These are phyloP conservation scores for Heteractis magnifica DNA, from an alignment of 92 coral and sea anemone genomes.

Conservation along the genomic window DNA sequence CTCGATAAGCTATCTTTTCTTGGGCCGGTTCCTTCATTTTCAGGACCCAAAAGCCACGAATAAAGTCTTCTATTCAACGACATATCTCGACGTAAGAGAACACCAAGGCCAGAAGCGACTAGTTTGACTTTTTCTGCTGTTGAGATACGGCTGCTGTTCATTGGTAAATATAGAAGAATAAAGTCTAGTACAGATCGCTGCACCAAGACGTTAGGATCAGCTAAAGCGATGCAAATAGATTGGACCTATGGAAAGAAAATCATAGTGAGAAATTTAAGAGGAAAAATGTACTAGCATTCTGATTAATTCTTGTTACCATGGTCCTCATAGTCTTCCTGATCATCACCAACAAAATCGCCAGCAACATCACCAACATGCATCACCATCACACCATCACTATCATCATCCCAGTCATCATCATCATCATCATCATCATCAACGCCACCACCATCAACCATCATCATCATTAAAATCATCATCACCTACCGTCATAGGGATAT, in stretches of 20 bases:
- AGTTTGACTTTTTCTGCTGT: constrained; percentile 60
- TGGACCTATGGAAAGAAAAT: constrained; percentile 55
- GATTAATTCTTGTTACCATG: too few relatives aligned
- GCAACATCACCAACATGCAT: too few relatives aligned
- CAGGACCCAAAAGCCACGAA: constrained; percentile 82
- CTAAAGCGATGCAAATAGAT: constrained; percentile 66
- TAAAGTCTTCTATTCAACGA: constrained; percentile 91
- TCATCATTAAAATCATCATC: neutral
- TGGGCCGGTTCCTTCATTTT: constrained; percentile 32
- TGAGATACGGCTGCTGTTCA: constrained; percentile 51
- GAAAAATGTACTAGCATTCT: too few relatives aligned
- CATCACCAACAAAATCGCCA: too few relatives aligned
- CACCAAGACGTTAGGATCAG: constrained; percentile 84
- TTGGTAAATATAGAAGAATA: constrained; percentile 68
- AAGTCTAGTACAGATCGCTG: constrained; percentile 89
- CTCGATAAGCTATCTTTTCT: constrained; percentile 73
- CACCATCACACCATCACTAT: too few relatives aligned
- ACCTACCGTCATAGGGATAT: constrained; percentile 73
- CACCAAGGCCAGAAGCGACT: constrained; percentile 74
- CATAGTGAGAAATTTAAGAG: too few relatives aligned
- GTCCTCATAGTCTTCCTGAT: too few relatives aligned
- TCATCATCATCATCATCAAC: too few relatives aligned
- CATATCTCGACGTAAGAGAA: constrained; percentile 91
- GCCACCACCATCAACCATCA: too few relatives aligned
- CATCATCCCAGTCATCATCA: too few relatives aligned